These are phyloP conservation scores for Platyscapa corneri DNA, from an alignment of 1,140 invertebrate species.

Conservation along the genomic window DNA sequence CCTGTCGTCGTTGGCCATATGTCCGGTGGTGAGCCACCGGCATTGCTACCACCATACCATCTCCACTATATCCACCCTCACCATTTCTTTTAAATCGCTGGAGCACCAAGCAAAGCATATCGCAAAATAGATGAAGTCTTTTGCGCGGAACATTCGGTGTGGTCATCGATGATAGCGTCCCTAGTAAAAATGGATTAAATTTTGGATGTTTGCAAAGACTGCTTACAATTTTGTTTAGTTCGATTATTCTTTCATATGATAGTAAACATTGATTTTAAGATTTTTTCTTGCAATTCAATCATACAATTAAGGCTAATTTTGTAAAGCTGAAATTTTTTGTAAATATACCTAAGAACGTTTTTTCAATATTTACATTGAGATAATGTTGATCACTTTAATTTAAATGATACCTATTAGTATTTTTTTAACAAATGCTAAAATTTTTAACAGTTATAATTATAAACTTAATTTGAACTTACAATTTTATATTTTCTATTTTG, in stretches of 20 bases:
- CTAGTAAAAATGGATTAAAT: slow-evolving; percentile 43
- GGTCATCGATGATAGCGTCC: slow-evolving; percentile 20
- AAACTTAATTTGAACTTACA: too few species aligned
- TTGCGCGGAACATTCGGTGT: not conserved
- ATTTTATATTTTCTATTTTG: too few species aligned
- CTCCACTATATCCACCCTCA: not conserved
- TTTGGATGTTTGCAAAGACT: not conserved
- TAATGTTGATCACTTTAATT: too few species aligned
- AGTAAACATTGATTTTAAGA: slow-evolving; percentile 9
- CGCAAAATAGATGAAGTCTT: slow-evolving; percentile 17
- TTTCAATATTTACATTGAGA: too few species aligned
- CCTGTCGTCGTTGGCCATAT: slow-evolving; percentile 48
- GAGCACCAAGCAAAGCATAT: not conserved
- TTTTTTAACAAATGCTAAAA: too few species aligned
- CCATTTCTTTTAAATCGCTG: not conserved
- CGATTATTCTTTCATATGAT: not conserved
- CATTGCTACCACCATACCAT: not conserved
- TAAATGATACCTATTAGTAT: too few species aligned
- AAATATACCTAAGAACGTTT: not conserved
- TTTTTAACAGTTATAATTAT: too few species aligned
- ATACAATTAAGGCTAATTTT: not conserved
- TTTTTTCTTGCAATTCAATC: not conserved
- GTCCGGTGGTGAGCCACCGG: not conserved
- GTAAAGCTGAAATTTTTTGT: not conserved
- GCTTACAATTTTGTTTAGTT: slow-evolving; percentile 18